Conservation (phyloP, 2,113 vertebrate genomes). For the Oncorhynchus mykiss region DNA sequence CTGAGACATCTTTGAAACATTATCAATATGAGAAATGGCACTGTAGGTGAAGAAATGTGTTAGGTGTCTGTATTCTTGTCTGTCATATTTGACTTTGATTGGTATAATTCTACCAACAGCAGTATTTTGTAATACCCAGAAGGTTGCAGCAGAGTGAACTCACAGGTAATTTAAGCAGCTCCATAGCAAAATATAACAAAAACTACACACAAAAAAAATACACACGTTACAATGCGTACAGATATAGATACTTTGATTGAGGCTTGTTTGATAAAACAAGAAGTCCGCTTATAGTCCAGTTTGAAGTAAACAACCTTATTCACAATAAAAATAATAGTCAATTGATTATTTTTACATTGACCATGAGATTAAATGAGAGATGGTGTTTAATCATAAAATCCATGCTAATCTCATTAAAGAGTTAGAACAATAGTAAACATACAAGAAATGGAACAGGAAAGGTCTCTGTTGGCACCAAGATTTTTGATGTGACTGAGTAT, state of each 20-base stretch:
- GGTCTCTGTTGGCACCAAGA: no score
- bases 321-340: background rate
- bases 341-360: background rate
- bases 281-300: background rate
- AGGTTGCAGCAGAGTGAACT: background rate
- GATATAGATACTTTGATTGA: background rate
- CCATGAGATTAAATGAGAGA: background rate
- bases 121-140: background rate
- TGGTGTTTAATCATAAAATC: background rate
- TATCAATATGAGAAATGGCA: background rate
- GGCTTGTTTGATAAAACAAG: background rate
- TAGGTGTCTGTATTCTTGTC: background rate
- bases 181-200: background rate
- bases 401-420: background rate
- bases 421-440: background rate
- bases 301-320: background rate
- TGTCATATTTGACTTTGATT: background rate
- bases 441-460: background rate
- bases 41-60: background rate
- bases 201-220: background rate
- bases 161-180: conserved; percentile 1
- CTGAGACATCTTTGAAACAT: background rate
- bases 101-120: background rate
- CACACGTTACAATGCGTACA: conserved; percentile 6
- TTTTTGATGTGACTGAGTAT: no score